These are phyloP conservation scores for Tautogolabrus adspersus DNA, from an alignment of 2,113 vertebrate genomes.

Conservation along the genomic window DNA sequence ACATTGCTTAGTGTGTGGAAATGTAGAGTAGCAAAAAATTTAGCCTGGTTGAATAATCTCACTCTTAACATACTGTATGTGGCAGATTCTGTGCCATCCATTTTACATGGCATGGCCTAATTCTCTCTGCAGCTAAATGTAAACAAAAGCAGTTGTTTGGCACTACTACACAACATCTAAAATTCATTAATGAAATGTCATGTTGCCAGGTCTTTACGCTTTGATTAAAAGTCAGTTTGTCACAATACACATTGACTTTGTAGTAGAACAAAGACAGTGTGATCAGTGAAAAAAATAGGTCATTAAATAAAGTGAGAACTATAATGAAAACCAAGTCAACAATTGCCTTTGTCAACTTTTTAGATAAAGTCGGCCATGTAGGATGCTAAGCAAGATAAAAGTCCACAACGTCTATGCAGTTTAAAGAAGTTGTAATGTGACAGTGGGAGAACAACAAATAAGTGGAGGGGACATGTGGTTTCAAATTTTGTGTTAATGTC, in stretches of 20 bases:
- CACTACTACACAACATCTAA: background rate
- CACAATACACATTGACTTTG: background rate
- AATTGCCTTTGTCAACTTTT: background rate
- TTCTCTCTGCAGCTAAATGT: background rate
- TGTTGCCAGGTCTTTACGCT: background rate
- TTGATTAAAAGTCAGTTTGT: constrained; percentile 20
- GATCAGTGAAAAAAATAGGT: constrained; percentile 1
- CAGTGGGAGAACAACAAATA: background rate
- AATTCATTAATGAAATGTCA: constrained; percentile 13
- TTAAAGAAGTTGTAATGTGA: too few relatives aligned
- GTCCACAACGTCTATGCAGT: background rate
- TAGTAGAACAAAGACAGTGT: background rate
- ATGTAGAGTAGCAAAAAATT: background rate
- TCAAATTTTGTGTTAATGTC: background rate
- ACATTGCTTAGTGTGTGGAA: background rate
- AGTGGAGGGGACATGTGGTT: background rate
- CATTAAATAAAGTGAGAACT: constrained; percentile 3
- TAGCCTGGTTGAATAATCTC: background rate
- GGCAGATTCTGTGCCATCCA: background rate
- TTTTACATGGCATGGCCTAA: background rate
- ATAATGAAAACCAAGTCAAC: background rate
- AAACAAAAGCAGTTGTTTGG: constrained; percentile 6
- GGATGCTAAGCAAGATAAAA: background rate
- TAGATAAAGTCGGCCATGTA: background rate
- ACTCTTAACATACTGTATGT: background rate